Base-by-base conservation (phyloP, 1,140 invertebrate genomes). In the Drosophila melanogaster region DNA sequence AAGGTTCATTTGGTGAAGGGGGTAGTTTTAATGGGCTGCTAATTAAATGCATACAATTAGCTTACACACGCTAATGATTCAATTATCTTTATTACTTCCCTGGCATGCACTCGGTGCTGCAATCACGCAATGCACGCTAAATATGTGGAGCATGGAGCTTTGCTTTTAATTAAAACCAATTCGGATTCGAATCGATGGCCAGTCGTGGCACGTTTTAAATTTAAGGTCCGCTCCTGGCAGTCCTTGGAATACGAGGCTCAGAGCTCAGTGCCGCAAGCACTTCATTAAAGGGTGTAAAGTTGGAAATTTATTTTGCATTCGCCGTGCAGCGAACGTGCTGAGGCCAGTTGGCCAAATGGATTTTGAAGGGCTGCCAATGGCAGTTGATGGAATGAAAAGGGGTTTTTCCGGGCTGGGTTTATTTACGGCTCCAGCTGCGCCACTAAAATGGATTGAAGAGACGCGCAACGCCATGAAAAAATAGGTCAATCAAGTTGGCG, bases 261-360 rank as follows among this genome's bases (percentile, higher is more conserved):
- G 38, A 6, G 33, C 44, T 22, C 41, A 53, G 38, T 40, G 44
- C 56, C n/a, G 33, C 38, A 58, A 50, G 50, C 76, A 83, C 70
- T 86, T 86, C 71, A 86, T 86, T 87, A 86, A 86, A 83, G 83
- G 26, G 70, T 67, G 84, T 76, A 87, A 87, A 86, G 84, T 69
- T 79, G 70, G 71, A 40, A 86, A 86, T 86, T 86, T 86, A 86
- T 86, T 87, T 71, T 87, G 83, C 83, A 87, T 87, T 73, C 24
- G 24, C 40, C 40, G 17, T 24, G 59, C 60, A 70, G 47, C 67
- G 67, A 71, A 71, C 67, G 67, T 71, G 67, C 53, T 17, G 24
- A 41, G 51, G 67, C 65, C 66, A 47, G 53, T 19, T 57, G 22
- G 22, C 10, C 65, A 41, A 70, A 70, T 70, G 67, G 35, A 35